phyloP scores from a whole-genome alignment of 1,140 invertebrate genomes.

The Philotrypesis tridentata region DNA sequence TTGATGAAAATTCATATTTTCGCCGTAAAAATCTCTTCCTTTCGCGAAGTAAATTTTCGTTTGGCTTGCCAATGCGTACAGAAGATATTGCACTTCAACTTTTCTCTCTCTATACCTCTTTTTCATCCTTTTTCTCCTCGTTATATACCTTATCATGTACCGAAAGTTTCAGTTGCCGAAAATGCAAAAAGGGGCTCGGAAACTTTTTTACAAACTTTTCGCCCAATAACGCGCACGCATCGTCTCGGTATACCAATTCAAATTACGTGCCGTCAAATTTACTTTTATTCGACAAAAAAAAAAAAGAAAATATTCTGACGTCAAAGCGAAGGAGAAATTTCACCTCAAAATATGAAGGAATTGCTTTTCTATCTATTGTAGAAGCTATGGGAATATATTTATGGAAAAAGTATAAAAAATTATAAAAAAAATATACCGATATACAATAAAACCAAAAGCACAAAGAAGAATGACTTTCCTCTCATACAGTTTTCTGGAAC shows the following conservation, averaged over 20 bases:
- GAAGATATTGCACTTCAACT: background rate
- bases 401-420: background rate
- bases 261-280: background rate
- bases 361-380: no score
- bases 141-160: background rate
- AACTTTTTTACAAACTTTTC: slow-evolving; percentile 18
- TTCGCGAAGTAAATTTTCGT: background rate
- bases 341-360: no score
- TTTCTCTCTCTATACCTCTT: no score
- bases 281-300: no score
- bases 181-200: background rate
- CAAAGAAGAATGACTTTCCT: background rate
- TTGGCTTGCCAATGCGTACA: background rate
- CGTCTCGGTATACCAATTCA: background rate
- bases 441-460: background rate
- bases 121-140: no score
- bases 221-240: background rate
- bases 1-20: background rate
- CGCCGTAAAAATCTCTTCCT: background rate
- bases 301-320: no score
- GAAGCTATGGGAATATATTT: no score
- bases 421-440: background rate
- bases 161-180: background rate
- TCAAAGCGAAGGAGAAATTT: no score
- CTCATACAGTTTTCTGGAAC: background rate